Evolutionary conservation across 2,888 invertebrate genomes (phyloP).

Genomic region (Xestia sexstrigata): DNA sequence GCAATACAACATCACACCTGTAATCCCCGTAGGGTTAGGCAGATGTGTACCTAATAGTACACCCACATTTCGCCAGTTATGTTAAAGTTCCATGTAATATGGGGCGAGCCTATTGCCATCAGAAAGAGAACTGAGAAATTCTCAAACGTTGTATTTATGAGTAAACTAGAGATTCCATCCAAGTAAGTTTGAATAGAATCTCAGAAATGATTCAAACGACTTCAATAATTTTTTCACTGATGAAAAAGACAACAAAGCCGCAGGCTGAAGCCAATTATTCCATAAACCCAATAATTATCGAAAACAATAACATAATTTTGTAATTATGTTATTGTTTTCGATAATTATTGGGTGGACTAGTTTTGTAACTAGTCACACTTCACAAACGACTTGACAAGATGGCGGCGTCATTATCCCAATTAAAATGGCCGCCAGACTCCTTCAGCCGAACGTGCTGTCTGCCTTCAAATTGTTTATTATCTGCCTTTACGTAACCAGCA

Average conservation of each 20-base stretch:
- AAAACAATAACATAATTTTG: slow-evolving; percentile 23
- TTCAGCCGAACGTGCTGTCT: slow-evolving; percentile 59
- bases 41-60: background rate
- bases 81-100: background rate
- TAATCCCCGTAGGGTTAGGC: background rate
- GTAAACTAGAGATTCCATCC: too few species aligned
- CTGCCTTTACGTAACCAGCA: slow-evolving; percentile 37
- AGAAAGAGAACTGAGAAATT: background rate
- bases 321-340: too few species aligned
- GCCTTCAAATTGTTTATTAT: slow-evolving; percentile 62
- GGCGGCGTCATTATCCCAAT: slow-evolving; percentile 66
- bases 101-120: background rate
- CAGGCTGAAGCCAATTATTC: background rate
- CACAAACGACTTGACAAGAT: slow-evolving; percentile 44
- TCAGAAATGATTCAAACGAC: background rate
- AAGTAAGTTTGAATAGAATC: background rate
- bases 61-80: background rate
- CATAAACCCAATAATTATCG: background rate
- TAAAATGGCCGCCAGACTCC: slow-evolving; percentile 63
- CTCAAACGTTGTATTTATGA: too few species aligned
- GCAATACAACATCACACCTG: background rate
- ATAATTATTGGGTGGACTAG: too few species aligned
- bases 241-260: background rate
- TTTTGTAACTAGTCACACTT: slow-evolving; percentile 54
- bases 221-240: background rate